Evolutionary conservation across 1,140 invertebrate species (phyloP).

Genomic region (Asbolus verrucosus): DNA sequence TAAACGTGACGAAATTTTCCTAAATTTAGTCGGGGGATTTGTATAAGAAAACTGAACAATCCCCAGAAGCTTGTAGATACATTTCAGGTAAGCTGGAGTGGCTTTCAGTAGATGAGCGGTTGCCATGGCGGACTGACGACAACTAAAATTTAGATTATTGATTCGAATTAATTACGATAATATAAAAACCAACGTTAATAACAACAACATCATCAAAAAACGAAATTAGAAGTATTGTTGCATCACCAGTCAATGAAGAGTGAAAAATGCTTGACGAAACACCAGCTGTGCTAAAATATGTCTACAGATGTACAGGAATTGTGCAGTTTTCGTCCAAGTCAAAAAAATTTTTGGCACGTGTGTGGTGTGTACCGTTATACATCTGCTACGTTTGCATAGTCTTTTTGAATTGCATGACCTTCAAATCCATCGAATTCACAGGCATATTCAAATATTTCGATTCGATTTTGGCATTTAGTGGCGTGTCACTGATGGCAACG

Average conservation of each 20-base stretch:
- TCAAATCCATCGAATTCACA: no score
- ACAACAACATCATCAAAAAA: no score
- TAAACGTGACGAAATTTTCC: not conserved
- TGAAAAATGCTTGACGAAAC: not conserved
- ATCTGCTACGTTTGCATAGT: not conserved
- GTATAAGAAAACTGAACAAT: not conserved
- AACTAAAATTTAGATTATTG: no score
- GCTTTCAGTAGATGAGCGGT: not conserved
- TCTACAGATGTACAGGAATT: not conserved
- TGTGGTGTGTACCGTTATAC: not conserved
- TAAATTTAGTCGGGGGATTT: not conserved
- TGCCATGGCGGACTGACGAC: not conserved
- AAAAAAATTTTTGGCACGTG: not conserved
- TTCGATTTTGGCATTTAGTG: not conserved
- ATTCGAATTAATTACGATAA: no score
- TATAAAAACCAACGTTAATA: no score
- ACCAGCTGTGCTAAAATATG: not conserved
- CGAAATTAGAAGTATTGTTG: no score
- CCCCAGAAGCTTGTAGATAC: not conserved
- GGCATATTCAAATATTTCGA: no score
- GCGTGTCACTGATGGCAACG: not conserved
- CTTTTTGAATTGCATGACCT: no score
- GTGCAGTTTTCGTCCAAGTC: not conserved
- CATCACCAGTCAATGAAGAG: no score
- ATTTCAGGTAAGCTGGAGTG: not conserved